A percentile compares a stretch with the other conserved stretches of the same genome.
These are phyloP conservation scores for Bradysia coprophila DNA, from an alignment of 1,140 invertebrate genomes.

Conservation along the genomic window DNA sequence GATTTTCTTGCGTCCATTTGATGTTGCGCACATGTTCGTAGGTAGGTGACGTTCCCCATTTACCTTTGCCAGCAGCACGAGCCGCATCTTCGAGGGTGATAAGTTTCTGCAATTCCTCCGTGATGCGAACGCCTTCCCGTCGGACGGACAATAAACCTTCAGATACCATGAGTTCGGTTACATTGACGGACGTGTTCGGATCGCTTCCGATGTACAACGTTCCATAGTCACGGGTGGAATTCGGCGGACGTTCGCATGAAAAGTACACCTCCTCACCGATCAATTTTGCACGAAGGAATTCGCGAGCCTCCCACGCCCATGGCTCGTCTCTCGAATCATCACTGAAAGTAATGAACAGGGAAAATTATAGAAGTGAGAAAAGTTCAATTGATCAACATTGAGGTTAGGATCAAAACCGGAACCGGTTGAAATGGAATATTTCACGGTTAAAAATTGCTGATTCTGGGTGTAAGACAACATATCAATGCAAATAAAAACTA, in stretches of 20 bases:
- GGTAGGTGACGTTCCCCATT: conserved; percentile 40
- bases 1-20: conserved; percentile 73
- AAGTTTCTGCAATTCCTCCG: conserved; percentile 43
- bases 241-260: conserved; percentile 46
- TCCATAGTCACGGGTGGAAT: conserved; percentile 71
- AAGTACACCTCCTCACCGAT: conserved; percentile 81
- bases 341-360: conserved; percentile 18
- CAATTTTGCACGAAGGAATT: conserved; percentile 81
- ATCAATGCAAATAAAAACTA: too few species aligned
- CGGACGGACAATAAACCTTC: conserved; percentile 80
- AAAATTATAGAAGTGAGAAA: too few species aligned
- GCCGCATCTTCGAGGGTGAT: conserved; percentile 82
- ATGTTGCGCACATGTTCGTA: conserved; percentile 64
- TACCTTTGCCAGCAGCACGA: conserved; percentile 70
- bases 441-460: too few species aligned
- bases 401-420: too few species aligned
- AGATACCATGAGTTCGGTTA: conserved; percentile 67
- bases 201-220: conserved; percentile 72
- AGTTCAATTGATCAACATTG: too few species aligned
- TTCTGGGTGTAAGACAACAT: too few species aligned
- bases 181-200: conserved; percentile 54
- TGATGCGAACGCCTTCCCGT: conserved; percentile 47
- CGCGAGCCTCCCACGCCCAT: conserved; percentile 90
- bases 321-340: conserved; percentile 76
- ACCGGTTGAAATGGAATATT: too few species aligned